Evolutionary conservation across 2,888 invertebrate species (phyloP), one percentile per base, ranked within the genome.

Genomic region (Trichopoda pennipes): DNA sequence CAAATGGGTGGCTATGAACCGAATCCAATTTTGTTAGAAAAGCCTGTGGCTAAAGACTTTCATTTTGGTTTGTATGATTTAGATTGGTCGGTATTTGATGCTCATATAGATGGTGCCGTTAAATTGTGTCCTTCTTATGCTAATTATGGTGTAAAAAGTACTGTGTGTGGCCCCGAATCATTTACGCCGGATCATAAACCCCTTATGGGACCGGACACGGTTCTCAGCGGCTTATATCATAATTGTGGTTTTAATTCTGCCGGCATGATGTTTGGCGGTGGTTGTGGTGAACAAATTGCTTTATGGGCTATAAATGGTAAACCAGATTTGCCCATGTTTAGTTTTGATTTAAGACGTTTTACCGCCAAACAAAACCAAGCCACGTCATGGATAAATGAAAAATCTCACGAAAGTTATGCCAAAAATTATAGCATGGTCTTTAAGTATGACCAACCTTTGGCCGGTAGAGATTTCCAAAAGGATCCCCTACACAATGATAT

Each of bases 171-270:
- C 0, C 97, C 97, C 0, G 97, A 98, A 90, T 95, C 96, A 1
- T 98, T 98, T 89, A 98, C 98, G 0, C 96, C 97, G 0, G 98
- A 98, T 89, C 97, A 97, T 88, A 97, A 94, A 86, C 97, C 98
- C 0, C 88, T 98, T 42, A 92, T 98, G 92, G 98, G 97, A 86
- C 95, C 95, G 79, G 95, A 95, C 87, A 93, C 94, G 10, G 92
- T 93, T 3, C 77, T 92, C 63, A 61, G 85, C 91, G 97, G 97
- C 16, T 92, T 97, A 32, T 97, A 94, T 89, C 96, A 97, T 89
- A 96, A 95, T 83, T 96, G 96, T 88, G 98, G 96, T 0, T 97
- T 96, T 91, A 98, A 98, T 89, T 97, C 97, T 1, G 94, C 96
- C 0, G 98, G 98, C 0, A 96, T 98, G 95, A 97, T 97, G 95